These are phyloP conservation scores for Chironomus tentans DNA, from an alignment of 2,888 invertebrate species.

Conservation along the genomic window DNA sequence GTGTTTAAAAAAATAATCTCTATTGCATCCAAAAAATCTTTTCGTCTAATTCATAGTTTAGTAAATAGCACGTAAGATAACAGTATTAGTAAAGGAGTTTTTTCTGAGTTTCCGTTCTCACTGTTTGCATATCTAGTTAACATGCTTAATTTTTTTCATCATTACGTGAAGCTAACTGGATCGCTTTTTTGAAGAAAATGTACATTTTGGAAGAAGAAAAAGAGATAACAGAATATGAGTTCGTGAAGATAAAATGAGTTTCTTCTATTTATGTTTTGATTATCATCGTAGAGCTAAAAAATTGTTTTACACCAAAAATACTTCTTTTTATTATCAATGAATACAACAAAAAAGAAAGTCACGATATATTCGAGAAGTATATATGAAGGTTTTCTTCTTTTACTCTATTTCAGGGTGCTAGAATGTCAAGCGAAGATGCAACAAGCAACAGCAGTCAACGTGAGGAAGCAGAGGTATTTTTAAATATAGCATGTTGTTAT, in stretches of 20 bases:
- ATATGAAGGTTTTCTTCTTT: neutral
- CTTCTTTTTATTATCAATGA: neutral
- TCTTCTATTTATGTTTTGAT: conserved; percentile 19
- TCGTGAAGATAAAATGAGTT: neutral
- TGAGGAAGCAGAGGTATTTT: conserved; percentile 1
- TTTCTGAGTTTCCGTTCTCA: too few relatives aligned
- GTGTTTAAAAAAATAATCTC: too few relatives aligned
- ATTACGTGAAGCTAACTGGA: too few relatives aligned
- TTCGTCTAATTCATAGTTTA: neutral
- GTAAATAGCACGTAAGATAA: neutral
- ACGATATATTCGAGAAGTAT: neutral
- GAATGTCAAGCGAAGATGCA: conserved; percentile 6
- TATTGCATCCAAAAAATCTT: too few relatives aligned
- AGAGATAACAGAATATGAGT: neutral
- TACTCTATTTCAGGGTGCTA: neutral
- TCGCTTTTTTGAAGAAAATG: too few relatives aligned
- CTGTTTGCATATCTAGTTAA: too few relatives aligned
- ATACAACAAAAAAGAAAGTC: neutral
- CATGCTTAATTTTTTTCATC: too few relatives aligned
- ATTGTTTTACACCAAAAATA: neutral
- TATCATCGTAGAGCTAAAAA: neutral
- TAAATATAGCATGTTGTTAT: neutral
- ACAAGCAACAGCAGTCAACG: neutral
- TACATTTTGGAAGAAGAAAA: neutral
- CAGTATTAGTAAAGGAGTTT: neutral